Percentiles rank a stretch among this genome's conserved stretches.
These are phyloP conservation scores for Danio jaintianensis DNA, from an alignment of 2,797 vertebrate species.

Conservation along the genomic window DNA sequence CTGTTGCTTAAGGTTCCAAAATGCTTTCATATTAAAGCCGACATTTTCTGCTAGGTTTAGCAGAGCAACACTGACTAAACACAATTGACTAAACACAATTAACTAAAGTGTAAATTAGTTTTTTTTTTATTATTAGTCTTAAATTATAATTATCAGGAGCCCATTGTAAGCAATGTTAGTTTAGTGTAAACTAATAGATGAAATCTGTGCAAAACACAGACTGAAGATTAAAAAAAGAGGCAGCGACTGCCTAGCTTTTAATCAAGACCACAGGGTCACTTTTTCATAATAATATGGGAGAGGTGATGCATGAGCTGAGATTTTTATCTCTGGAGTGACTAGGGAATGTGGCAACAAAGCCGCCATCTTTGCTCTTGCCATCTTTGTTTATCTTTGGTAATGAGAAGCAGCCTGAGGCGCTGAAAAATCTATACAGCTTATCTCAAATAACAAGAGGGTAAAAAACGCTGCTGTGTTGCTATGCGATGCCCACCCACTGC, in stretches of 20 bases:
- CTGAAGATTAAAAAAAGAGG: slow-evolving; percentile 5
- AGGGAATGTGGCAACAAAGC: slow-evolving; percentile 18
- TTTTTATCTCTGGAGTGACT: slow-evolving; percentile 26
- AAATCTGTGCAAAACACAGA: slow-evolving; percentile 3
- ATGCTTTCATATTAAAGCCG: background rate
- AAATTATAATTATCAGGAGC: background rate
- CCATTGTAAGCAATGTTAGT: background rate
- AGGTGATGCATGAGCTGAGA: slow-evolving; percentile 28
- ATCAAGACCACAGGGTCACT: background rate
- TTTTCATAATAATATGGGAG: slow-evolving; percentile 16
- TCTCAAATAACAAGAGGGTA: slow-evolving; percentile 50
- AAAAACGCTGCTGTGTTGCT: slow-evolving; percentile 53
- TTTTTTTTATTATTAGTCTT: slow-evolving; percentile 39
- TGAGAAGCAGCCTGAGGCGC: slow-evolving; percentile 24
- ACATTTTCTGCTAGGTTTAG: background rate
- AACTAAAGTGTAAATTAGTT: background rate
- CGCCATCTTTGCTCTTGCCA: slow-evolving; percentile 38
- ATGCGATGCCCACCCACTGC: slow-evolving; percentile 51
- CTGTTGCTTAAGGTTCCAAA: background rate
- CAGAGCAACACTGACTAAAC: background rate
- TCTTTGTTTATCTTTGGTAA: slow-evolving; percentile 47
- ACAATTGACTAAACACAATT: too few species aligned
- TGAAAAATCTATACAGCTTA: slow-evolving; percentile 35
- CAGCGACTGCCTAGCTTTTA: slow-evolving; percentile 12
- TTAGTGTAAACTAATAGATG: slow-evolving; percentile 1